Evolutionary conservation across 2,797 vertebrate genomes (phyloP), one percentile per base, ranked within the genome.

Genomic region (Corythornis leucogaster): DNA sequence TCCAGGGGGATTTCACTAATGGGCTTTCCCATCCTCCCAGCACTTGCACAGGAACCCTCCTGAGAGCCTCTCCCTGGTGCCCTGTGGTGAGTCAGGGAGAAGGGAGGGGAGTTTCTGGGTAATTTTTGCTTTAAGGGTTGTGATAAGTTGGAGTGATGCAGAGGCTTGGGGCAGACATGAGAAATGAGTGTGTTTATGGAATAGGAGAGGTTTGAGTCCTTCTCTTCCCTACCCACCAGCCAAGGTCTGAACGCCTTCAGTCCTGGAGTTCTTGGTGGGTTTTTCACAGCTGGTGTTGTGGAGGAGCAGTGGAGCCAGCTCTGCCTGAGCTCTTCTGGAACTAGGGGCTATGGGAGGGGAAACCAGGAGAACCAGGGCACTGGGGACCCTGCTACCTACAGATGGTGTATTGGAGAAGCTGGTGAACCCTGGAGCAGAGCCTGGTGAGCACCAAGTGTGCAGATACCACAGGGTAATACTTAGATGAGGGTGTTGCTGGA

Each of bases 181-280:
- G 26, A 26, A 21, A 51, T 6, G 19, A 55, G 11, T 5, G 4
- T 0, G 3, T 42, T 71, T 24, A 53, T 35, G 46, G 25, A 21
- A 18, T 21, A 48, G 46, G 46, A 13, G 25, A 13, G 25, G 8
- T 5, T 9, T 3, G 18, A 54, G 33, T 76, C 25, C 19, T 46
- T 12, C 24, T 0, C 1, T 11, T 12, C 24, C 0, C 1, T 11
- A 2, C 26, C 48, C 15, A 1, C 9, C 5, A 17, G 70, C 30
- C 19, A 43, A n/a, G 4, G 8, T 58, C 50, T 63, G 85, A 76
- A 46, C 4, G 68, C 57, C 5, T 50, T 33, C 4, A 0, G 5
- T 42, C 40, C 6, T 18, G 8, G 43, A 19, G 17, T 13, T 35
- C 5, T 2, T 35, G 26, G 13, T 58, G 42, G n/a, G 59, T 69